Evolutionary conservation across 30 jellyfish, hydroid and myxozoan species (phyloP).

Genomic region (Pelagia noctiluca): DNA sequence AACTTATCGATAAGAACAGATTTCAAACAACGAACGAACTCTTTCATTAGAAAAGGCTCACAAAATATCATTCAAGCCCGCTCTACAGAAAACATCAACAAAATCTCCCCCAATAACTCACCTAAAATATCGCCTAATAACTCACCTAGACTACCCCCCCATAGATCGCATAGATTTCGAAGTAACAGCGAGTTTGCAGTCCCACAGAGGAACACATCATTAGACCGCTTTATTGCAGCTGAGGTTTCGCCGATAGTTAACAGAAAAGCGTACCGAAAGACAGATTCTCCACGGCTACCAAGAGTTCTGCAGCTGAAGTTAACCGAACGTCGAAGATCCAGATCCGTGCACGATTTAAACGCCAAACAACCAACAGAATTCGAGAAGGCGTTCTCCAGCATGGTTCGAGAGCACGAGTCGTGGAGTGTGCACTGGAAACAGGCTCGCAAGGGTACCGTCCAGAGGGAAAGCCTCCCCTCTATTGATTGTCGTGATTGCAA

Average conservation of each 20-base stretch:
- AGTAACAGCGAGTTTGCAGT: too few species aligned
- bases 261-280: neutral
- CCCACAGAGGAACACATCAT: neutral
- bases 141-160: too few species aligned
- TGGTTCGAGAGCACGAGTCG: neutral
- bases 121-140: too few species aligned
- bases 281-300: constrained; percentile 21
- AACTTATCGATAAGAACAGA: too few species aligned
- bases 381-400: constrained; percentile 3
- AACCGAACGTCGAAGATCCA: constrained; percentile 37
- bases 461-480: neutral
- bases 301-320: constrained; percentile 9
- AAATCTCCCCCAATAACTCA: too few species aligned
- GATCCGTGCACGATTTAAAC: constrained; percentile 26
- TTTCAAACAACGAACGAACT: too few species aligned
- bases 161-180: too few species aligned
- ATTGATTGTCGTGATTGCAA: neutral
- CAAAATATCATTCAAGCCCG: too few species aligned
- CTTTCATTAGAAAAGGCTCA: too few species aligned
- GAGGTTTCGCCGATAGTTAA: constrained; percentile 23
- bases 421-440: constrained; percentile 60
- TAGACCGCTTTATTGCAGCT: neutral
- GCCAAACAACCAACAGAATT: neutral
- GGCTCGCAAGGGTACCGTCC: constrained; percentile 10
- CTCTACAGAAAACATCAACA: too few species aligned